Base-by-base conservation (phyloP, 1,140 invertebrate genomes). In the Drosophila bocki region DNA sequence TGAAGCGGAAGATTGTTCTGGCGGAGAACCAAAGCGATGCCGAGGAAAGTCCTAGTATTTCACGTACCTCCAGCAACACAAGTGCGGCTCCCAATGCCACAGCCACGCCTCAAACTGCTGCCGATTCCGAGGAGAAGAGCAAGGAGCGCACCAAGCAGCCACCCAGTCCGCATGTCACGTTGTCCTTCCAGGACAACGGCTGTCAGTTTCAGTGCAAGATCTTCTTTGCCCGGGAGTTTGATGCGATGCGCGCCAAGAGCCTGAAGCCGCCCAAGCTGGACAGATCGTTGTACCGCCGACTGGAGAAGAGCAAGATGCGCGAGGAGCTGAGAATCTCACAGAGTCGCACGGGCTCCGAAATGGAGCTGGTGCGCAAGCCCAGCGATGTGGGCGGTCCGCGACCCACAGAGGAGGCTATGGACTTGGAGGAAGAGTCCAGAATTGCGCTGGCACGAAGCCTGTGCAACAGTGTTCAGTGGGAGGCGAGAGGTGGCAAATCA, bases 401-500 rank as follows among this genome's bases (percentile, higher is more conserved):
- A 0, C 42, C 17, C 37, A 62, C 22, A 0, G 77, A 77, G 2
- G 78, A 82, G 13, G 12, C 62, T 2, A 69, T 80, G 33, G 80
- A 61, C 37, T n/a, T 56, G 17, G 79, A 82, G 19, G 91, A 93
- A 45, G 82, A 87, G 62, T 75, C 81, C 0, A 62, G 92, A 1
- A 81, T 80, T 74, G 94, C 93, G 0, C 97, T 96, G 81, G 95
- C 96, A 2, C 94, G 98, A 8, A 99, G 98, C 29, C 93, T 99
- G 37, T 96, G 97, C 39, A 94, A 96, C 59, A 99, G 98, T 92
- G 95, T 97, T 22, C 96, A 96, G 39, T 99, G 99, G 99, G 96
- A 97, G 32, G 98, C 99, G 0, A 94, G 96, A 65, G 99, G 98
- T 45, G 99, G 99, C 13, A 99, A 99, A 93, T 99, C 98, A 12